Evolutionary conservation across 2,797 vertebrate species (phyloP).

Genomic region (Hypotaenidia philippensis): DNA sequence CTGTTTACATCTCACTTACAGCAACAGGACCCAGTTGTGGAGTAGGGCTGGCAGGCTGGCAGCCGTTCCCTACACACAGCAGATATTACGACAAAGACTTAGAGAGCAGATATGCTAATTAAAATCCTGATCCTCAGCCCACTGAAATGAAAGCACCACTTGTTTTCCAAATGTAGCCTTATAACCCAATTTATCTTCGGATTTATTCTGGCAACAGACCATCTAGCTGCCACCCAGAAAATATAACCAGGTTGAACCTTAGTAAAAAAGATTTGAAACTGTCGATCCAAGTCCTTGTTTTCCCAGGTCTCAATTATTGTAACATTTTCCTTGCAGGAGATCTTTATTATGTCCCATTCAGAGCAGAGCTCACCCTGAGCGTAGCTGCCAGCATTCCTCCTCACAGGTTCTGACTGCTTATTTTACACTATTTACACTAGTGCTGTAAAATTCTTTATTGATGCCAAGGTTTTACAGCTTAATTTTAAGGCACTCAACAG

Average conservation of each 20-base stretch:
- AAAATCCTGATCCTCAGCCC: not conserved
- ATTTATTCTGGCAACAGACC: not conserved
- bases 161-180: not conserved
- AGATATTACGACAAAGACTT: not conserved
- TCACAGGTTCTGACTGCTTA: not conserved
- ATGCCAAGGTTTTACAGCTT: constrained; percentile 45
- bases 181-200: not conserved
- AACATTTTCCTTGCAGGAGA: not conserved
- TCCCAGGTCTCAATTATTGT: not conserved
- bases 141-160: not conserved
- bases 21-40: not conserved
- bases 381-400: not conserved
- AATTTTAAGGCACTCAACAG: constrained; percentile 37
- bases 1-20: not conserved
- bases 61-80: not conserved
- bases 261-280: not conserved
- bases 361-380: not conserved
- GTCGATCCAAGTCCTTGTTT: not conserved
- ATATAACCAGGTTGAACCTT: not conserved
- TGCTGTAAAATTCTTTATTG: not conserved
- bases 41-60: not conserved
- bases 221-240: not conserved
- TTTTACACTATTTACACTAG: constrained; percentile 19
- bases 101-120: not conserved
- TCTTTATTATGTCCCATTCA: not conserved